Evolutionary conservation across 2,888 invertebrate genomes (phyloP).

Genomic region (Drosophila ezoana): DNA sequence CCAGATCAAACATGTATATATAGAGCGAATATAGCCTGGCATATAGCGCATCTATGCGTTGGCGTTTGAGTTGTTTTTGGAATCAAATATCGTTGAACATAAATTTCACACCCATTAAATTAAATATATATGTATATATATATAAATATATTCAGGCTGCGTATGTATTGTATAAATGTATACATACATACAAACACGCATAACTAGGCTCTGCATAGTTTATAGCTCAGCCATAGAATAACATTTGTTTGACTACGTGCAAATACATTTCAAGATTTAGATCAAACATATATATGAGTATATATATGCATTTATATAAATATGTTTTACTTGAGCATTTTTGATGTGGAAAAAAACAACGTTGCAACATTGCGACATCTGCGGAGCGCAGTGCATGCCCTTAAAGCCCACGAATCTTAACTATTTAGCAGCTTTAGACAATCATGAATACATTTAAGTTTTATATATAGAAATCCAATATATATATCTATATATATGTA

Average conservation of each 20-base stretch:
- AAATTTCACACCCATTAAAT: slow-evolving; percentile 76
- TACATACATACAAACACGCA: neutral
- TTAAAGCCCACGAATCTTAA: slow-evolving; percentile 29
- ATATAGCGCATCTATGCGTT: slow-evolving; percentile 58
- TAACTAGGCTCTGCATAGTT: slow-evolving; percentile 36
- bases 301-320: slow-evolving; percentile 2
- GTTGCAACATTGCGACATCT: slow-evolving; percentile 37
- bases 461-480: slow-evolving; percentile 11
- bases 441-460: neutral
- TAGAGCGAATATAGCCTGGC: slow-evolving; percentile 36
- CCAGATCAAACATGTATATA: slow-evolving; percentile 28
- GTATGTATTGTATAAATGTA: neutral
- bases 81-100: slow-evolving; percentile 77
- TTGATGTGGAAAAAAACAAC: slow-evolving; percentile 1
- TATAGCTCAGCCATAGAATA: slow-evolving; percentile 22
- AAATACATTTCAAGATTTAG: slow-evolving; percentile 41
- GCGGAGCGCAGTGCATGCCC: slow-evolving; percentile 41
- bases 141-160: slow-evolving; percentile 14
- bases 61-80: slow-evolving; percentile 73
- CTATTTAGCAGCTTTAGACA: slow-evolving; percentile 9
- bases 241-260: slow-evolving; percentile 25
- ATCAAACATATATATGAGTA: slow-evolving; percentile 19
- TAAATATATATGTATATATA: slow-evolving; percentile 22
- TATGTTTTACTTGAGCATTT: neutral
- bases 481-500: slow-evolving; percentile 6